These are phyloP conservation scores for Xiphorhynchus erythropygius DNA, from an alignment of 2,797 vertebrate species.

Conservation along the genomic window DNA sequence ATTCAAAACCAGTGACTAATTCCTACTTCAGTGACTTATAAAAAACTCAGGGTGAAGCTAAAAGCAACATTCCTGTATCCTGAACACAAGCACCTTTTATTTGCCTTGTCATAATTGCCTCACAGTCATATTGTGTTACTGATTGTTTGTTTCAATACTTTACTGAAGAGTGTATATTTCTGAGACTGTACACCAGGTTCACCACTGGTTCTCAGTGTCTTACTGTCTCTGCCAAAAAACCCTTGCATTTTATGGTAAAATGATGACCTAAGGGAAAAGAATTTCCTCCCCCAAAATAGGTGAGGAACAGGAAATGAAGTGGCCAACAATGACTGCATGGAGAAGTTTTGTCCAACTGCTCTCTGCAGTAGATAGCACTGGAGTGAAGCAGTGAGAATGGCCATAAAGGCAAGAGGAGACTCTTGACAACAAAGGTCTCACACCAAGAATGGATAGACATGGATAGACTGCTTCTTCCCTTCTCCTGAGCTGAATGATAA, in stretches of 20 bases:
- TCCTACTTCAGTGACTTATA: not conserved
- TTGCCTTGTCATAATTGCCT: not conserved
- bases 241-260: not conserved
- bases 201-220: not conserved
- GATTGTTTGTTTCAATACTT: not conserved
- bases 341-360: not conserved
- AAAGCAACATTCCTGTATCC: not conserved
- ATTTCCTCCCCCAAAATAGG: not conserved
- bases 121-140: not conserved
- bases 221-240: not conserved
- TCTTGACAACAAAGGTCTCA: not conserved
- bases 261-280: not conserved
- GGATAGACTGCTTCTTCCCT: not conserved
- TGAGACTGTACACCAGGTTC: not conserved
- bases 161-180: not conserved
- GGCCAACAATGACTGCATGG: not conserved
- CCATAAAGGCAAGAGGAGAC: not conserved
- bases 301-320: not conserved
- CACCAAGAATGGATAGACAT: not conserved
- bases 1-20: not conserved
- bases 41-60: not conserved
- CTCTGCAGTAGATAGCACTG: not conserved
- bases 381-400: not conserved
- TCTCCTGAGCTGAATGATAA: not conserved
- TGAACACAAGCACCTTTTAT: not conserved